Evolutionary conservation across 2,113 vertebrate species (phyloP), one percentile per base, ranked within the genome.

Genomic region (Bubo blakistoni): DNA sequence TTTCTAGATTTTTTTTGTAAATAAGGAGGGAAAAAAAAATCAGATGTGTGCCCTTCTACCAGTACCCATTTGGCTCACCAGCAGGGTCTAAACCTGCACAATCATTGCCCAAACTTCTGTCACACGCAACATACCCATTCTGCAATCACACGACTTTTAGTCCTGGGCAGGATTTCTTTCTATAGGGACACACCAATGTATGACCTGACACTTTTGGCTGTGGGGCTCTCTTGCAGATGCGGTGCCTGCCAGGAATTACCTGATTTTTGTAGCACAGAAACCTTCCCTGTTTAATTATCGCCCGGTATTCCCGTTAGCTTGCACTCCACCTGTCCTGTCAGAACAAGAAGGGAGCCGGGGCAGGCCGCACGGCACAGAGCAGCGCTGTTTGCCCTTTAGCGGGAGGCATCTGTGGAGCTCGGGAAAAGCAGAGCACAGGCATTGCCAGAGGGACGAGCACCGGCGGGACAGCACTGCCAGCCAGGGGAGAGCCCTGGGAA

Each of bases 161-260:
- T n/a, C 11, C 57, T 2, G 0, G 38, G 38, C 21, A 46, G 38
- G n/a, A 54, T 9, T 90, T 32, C 30, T 54, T 47, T 36, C 17
- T 5, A 5, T 1, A 13, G 5, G 46, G 24, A 54, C 34, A 44
- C 30, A 13, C 22, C 30, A 12, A 1, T 2, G 1, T 15, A 47
- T 13, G 21, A 49, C 20, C 30, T 6, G 47, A 76, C 19, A 3
- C 61, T 52, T 69, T 9, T 10, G 51, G 18, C 51, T 55, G 55
- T 6, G 34, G 57, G 54, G 26, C 27, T 40, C 26, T 59, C 51
- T 30, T 7, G 34, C 55, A 49, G 52, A 9, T 47, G 36, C 7
- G 15, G 3, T 46, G 21, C 32, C 58, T 47, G 38, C 42, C 67
- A 58, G 21, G 24, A 69, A 57, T 61, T 16, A 49, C 34, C 51